Evolutionary conservation across 2,888 invertebrate species (phyloP).

Genomic region (Podotricha telesiphe): DNA sequence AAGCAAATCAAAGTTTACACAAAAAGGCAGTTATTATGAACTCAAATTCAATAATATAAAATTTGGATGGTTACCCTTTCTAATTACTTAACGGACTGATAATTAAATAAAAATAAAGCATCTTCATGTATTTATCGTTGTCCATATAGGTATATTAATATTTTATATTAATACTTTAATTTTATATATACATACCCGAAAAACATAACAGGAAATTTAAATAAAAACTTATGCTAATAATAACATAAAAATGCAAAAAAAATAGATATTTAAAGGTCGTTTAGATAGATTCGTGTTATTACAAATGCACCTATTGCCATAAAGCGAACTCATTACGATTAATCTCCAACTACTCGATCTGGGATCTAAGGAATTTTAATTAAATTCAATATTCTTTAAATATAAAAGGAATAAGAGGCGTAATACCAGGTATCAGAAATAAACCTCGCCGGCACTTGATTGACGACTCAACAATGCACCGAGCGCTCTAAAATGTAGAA

Average conservation of each 20-base stretch:
- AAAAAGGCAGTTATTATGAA: background rate
- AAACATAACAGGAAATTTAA: too few species aligned
- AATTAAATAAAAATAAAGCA: too few species aligned
- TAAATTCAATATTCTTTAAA: constrained; percentile 66
- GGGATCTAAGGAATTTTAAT: constrained; percentile 65
- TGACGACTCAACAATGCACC: constrained; percentile 69
- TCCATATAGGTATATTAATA: too few species aligned
- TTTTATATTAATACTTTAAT: too few species aligned
- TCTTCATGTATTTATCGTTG: too few species aligned
- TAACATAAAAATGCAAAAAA: background rate
- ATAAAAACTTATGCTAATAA: background rate
- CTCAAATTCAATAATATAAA: background rate
- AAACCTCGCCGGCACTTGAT: constrained; percentile 61
- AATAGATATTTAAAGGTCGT: background rate
- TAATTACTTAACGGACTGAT: background rate
- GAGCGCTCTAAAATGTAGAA: constrained; percentile 57
- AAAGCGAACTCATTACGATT: constrained; percentile 41
- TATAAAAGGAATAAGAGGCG: constrained; percentile 59
- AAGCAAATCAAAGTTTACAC: background rate
- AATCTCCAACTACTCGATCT: constrained; percentile 49
- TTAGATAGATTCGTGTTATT: constrained; percentile 11
- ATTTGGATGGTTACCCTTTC: background rate
- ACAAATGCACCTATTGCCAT: constrained; percentile 18
- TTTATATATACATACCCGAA: too few species aligned
- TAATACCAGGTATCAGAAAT: constrained; percentile 57